Percentiles rank a stretch among this genome's conserved stretches.
These are phyloP conservation scores for Phoeniculus purpureus DNA, from an alignment of 2,797 vertebrate genomes.

Conservation along the genomic window DNA sequence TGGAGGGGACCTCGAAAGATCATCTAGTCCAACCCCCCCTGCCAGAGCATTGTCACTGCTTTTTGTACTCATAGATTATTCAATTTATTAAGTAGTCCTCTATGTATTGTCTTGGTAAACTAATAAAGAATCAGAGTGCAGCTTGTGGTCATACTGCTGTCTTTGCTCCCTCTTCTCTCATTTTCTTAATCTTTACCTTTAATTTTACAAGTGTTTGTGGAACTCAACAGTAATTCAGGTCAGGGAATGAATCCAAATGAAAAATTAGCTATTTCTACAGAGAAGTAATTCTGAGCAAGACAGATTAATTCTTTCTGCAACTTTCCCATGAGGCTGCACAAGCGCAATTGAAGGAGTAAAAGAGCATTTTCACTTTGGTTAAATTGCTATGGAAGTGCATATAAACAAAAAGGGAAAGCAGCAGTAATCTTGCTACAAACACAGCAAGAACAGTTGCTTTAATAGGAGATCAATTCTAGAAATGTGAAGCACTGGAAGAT, in stretches of 20 bases:
- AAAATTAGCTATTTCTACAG: neutral
- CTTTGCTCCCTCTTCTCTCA: neutral
- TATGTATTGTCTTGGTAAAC: neutral
- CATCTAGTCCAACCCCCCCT: too few relatives aligned
- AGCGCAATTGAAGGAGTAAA: neutral
- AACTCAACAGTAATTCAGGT: neutral
- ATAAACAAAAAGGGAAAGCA: neutral
- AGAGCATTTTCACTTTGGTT: neutral
- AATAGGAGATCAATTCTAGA: neutral
- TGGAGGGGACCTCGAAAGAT: too few relatives aligned
- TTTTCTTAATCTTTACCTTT: neutral
- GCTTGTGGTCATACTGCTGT: neutral
- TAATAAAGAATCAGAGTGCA: neutral
- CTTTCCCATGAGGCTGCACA: accelerated
- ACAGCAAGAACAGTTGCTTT: neutral
- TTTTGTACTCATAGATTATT: neutral
- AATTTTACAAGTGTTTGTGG: neutral
- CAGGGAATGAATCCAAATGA: neutral
- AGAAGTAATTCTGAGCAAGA: neutral
- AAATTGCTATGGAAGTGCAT: neutral
- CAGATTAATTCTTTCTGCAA: neutral
- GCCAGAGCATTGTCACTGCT: neutral
- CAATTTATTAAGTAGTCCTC: neutral
- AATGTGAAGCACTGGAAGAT: neutral
- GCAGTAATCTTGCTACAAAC: neutral